phyloP scores from a whole-genome alignment of 2,113 vertebrate genomes.

The Brachyhypopomus occidentalis region DNA sequence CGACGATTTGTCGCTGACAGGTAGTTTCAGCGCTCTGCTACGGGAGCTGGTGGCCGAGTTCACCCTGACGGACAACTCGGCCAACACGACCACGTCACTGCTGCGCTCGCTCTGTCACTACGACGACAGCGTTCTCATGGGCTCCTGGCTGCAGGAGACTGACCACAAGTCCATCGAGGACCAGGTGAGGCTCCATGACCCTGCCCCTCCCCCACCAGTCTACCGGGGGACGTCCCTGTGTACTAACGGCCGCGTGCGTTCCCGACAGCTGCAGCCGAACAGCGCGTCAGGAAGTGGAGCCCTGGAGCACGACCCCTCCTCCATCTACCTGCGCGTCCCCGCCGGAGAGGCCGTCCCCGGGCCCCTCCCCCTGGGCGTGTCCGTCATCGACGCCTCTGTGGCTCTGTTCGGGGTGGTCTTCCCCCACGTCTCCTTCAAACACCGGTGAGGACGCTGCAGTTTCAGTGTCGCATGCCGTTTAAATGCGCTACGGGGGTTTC shows the following conservation, averaged over 20 bases:
- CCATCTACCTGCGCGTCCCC: constrained; percentile 94
- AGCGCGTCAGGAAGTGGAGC: constrained; percentile 97
- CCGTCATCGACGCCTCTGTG: constrained; percentile 96
- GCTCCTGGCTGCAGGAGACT: constrained; percentile 98
- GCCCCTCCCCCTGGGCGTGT: constrained; percentile 94
- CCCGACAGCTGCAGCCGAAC: constrained; percentile 90
- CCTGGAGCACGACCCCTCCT: constrained; percentile 95
- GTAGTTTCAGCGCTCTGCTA: constrained; percentile 92
- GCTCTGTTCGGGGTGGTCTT: constrained; percentile 98
- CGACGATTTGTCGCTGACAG: constrained; percentile 61
- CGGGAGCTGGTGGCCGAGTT: constrained; percentile 97
- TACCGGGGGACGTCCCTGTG: too few relatives aligned
- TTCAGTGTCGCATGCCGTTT: too few relatives aligned
- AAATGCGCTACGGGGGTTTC: too few relatives aligned
- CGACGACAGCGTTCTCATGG: constrained; percentile 97
- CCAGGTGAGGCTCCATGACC: constrained; percentile 76
- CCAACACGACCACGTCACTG: constrained; percentile 96
- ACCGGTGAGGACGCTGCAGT: constrained; percentile 76
- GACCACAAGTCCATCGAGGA: constrained; percentile 99
- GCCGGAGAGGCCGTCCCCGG: constrained; percentile 93
- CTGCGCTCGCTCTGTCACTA: constrained; percentile 97
- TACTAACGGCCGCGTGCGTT: background rate
- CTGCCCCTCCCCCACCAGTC: too few relatives aligned
- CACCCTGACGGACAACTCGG: constrained; percentile 96
- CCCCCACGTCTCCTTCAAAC: constrained; percentile 97